Base-by-base conservation (phyloP, 2,113 vertebrate genomes). In the Agelaius tricolor region DNA sequence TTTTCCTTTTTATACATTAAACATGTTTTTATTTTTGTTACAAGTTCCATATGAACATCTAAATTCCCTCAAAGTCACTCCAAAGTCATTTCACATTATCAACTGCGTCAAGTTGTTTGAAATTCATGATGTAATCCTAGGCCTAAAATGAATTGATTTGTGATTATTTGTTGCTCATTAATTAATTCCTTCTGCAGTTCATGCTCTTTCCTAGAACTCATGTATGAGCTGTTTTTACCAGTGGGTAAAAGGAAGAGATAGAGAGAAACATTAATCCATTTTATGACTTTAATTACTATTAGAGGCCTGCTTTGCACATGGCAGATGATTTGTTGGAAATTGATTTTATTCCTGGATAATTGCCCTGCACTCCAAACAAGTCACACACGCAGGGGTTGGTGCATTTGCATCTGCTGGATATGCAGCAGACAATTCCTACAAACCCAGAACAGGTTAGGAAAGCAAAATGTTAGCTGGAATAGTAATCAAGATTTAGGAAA, bases 291-390 rank as follows among this genome's bases (percentile, higher is more conserved):
- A 96, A 96, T 97, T 97, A 91, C 74, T 86, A 37, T 81, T 65
- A 73, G 90, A 59, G 78, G 92, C 66, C 89, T 76, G 89, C 81
- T 90, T 95, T 95, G 91, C 93, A 79, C 58, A 44, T 31, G 81
- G 82, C 69, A 73, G 86, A 90, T 96, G 96, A 97, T 97, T 97
- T 96, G 65, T 90, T 96, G 96, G 96, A 90, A 95, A 88, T 87
- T 94, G 95, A 92, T 97, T 96, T 91, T 94, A 44, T 94, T 94
- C 95, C 90, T 93, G 83, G 92, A 93, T 96, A 90, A 97, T 96
- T 94, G 94, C 47, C 73, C 66, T 49, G 66, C 62, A 65, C 74
- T 92, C 82, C 89, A 89, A 93, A 43, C 74, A 79, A 97, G 90
- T 80, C 93, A 89, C 31, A 35, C 81, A 35, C 72, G 67, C 87